Percentiles rank a stretch among this genome's conserved stretches.
These are phyloP conservation scores for Drusus annulatus DNA, from an alignment of 1,140 invertebrate genomes.

Conservation along the genomic window DNA sequence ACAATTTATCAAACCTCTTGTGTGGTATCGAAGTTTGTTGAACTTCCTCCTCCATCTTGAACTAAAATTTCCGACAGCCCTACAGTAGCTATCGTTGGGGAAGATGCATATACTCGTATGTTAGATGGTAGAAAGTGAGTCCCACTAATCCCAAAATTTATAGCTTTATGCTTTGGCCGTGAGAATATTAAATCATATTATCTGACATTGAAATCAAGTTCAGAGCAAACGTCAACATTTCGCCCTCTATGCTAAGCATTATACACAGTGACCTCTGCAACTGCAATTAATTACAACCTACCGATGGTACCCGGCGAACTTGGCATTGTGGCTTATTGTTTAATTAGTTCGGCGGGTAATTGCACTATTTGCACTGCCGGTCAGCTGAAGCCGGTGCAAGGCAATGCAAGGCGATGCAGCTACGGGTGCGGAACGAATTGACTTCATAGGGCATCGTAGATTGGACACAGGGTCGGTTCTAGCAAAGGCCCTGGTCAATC, in stretches of 20 bases:
- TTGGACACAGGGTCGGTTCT: background rate
- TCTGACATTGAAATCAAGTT: constrained; percentile 7
- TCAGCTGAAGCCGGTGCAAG: background rate
- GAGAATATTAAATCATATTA: too few relatives aligned
- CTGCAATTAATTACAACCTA: background rate
- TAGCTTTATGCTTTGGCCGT: too few relatives aligned
- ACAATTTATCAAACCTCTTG: too few relatives aligned
- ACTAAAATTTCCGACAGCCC: too few relatives aligned
- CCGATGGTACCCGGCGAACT: background rate
- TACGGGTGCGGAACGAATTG: too few relatives aligned
- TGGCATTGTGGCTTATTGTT: constrained; percentile 3
- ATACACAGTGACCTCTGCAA: too few relatives aligned
- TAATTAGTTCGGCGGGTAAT: background rate
- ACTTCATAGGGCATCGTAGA: background rate
- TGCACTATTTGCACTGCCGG: constrained; percentile 5
- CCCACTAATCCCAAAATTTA: too few relatives aligned
- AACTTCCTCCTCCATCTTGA: too few relatives aligned
- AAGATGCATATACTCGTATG: too few relatives aligned
- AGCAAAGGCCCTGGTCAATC: background rate
- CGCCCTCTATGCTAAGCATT: background rate
- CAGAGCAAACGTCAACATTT: background rate
- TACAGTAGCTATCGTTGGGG: too few relatives aligned
- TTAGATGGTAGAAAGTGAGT: too few relatives aligned
- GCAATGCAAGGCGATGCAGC: background rate
- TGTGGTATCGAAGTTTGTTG: too few relatives aligned